Evolutionary conservation across 2,113 vertebrate species (phyloP).

Genomic region (Marmota monax): DNA sequence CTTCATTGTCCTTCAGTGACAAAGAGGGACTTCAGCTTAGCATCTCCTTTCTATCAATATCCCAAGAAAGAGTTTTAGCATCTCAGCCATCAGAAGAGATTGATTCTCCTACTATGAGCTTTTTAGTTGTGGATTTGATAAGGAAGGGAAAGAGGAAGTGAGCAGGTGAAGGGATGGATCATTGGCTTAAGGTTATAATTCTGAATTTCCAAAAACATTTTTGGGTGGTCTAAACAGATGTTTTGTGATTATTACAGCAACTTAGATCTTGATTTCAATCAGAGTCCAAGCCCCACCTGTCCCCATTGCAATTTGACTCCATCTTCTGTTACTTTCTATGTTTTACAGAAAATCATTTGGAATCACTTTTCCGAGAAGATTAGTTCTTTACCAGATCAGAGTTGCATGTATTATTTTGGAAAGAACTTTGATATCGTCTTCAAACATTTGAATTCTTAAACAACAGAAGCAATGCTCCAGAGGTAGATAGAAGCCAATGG

Average conservation of each 20-base stretch:
- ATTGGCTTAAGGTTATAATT: background rate
- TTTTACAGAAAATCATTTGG: background rate
- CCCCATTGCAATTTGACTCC: background rate
- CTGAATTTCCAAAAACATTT: constrained; percentile 15
- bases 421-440: constrained; percentile 42
- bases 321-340: background rate
- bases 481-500: background rate
- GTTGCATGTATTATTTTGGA: background rate
- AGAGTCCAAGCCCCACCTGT: background rate
- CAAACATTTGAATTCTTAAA: constrained; percentile 42
- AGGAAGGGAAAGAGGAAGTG: background rate
- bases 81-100: background rate
- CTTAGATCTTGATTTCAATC: background rate
- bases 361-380: constrained; percentile 1
- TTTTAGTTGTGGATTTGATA: background rate
- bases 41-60: background rate
- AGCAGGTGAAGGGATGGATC: background rate
- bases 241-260: background rate
- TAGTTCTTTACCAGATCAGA: background rate
- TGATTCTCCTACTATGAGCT: background rate
- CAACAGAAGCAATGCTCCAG: background rate
- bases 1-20: background rate
- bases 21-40: background rate
- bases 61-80: background rate
- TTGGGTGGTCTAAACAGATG: background rate